Base-by-base conservation (phyloP, 2,888 invertebrate genomes). In the Embidobia sp. region DNA sequence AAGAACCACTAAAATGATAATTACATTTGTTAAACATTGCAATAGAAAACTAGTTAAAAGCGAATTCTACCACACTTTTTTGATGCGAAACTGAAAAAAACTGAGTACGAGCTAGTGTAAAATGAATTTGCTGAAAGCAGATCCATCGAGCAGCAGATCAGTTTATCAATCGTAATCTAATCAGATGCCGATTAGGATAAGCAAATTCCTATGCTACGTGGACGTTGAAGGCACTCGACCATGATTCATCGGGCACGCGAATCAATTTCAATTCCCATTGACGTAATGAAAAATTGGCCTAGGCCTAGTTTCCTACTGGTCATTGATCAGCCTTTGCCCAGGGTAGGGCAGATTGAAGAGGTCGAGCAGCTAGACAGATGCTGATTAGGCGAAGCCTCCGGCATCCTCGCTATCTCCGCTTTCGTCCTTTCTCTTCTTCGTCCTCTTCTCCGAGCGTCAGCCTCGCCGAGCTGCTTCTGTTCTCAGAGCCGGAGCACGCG, bases 401-500 rank as follows among this genome's bases (percentile, higher is more conserved):
- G 84, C 83, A 73, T 69, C 77, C 70, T 73, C 77, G 61, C 78
- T 57, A 61, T 79, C 66, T 55, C 67, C 49, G 61, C 67, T 49
- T 74, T 57, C 77, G 79, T 79, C 63, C 59, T 16, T 66, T 70
- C 33, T 40, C 29, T 31, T 69, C 57, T 31, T 61, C 75, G 63
- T 42, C 70, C 26, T 49, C 76, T 53, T 46, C 40, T 44, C 44
- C 19, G 48, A 73, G 46, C 27, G 44, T 42, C 79, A 83, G 81
- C 81, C 83, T 83, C 70, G 80, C 81, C 79, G 80, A 85, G 83
- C 82, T 85, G 86, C 87, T 86, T 86, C 86, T 86, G 87, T 86
- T 86, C 85, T 84, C 84, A 84, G 80, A 79, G 81, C 80, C 81
- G 79, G 75, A 82, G 83, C 86, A 87, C 85, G 87, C 87, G 85